phyloP scores from a whole-genome alignment of 2,113 vertebrate species.

The Chaetorhynchus papuensis region DNA sequence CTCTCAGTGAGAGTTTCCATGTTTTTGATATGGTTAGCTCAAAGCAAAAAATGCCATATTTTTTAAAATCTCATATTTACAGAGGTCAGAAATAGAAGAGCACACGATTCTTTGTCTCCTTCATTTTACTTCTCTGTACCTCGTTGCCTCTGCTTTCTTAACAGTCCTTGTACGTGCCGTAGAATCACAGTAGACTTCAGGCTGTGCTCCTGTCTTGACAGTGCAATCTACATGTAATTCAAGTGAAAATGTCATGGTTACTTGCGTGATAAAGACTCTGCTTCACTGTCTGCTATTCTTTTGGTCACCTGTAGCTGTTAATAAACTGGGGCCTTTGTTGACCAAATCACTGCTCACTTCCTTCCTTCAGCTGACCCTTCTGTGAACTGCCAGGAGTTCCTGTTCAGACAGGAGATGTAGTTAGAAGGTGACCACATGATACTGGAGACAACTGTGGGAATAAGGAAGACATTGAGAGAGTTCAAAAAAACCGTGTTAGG shows the following conservation, averaged over 20 bases:
- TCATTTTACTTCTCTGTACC: neutral
- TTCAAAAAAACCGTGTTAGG: neutral
- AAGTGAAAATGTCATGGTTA: neutral
- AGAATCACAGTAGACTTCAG: neutral
- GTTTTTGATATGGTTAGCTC: neutral
- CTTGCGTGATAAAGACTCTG: neutral
- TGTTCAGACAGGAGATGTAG: neutral
- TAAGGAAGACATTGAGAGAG: neutral
- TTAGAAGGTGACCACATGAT: neutral
- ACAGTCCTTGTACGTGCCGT: accelerated
- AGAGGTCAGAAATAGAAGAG: neutral
- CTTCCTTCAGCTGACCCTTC: neutral
- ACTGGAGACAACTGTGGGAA: neutral
- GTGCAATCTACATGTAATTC: neutral
- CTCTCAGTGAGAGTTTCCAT: neutral
- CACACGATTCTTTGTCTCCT: neutral
- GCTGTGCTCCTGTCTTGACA: neutral
- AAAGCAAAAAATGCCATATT: neutral
- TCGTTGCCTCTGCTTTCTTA: neutral
- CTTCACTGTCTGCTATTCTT: neutral
- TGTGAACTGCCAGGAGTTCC: neutral
- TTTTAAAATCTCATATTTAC: neutral
- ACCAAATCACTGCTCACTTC: neutral
- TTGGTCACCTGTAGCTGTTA: neutral
- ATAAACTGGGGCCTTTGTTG: slow-evolving; percentile 1